Base-by-base conservation (phyloP, 2,888 invertebrate genomes). In the Orgyia antiqua region DNA sequence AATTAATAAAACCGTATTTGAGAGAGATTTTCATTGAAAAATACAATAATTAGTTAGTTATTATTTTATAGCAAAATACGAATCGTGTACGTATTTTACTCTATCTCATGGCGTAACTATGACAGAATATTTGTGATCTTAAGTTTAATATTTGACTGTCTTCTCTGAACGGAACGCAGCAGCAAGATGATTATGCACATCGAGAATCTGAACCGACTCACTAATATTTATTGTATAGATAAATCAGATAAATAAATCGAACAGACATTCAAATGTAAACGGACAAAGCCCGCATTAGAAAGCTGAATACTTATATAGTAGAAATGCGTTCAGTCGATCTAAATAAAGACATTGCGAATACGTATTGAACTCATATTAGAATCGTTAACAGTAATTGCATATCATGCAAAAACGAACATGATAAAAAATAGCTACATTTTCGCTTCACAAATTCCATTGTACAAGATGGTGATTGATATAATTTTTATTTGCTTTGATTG, bases 401-500 rank as follows among this genome's bases (percentile, higher is more conserved):
- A 69, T 72, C 68, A 72, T 68, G 73, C 72, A 74, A 78, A 76
- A 78, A 76, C 58, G 49, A 51, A 35, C 38, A 20, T 20, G 20
- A 58, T 57, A 67, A 42, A 72, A 72, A 43, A 56, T 56, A 64
- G 36, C 67, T 71, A 66, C 55, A 32, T 49, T 64, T 65, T 65
- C 62, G 65, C 65, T 58, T 45, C 56, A 58, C 53, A 51, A 53
- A 52, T 46, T 53, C 53, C 46, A 62, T 66, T 71, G 66, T 68
- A 54, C 44, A 52, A 53, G 49, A 51, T 51, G 51, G 53, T 69
- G 72, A 78, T 80, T 75, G 72, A 73, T 75, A 68, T 66, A 65
- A 68, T 68, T 72, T 70, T 73, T 77, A 74, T 76, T 72, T 68
- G 68, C 65, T 69, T 70, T 68, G 69, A 73, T 74, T 73, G 70